phyloP scores from a whole-genome alignment of 2,113 vertebrate genomes.

The Hypomesus transpacificus region DNA sequence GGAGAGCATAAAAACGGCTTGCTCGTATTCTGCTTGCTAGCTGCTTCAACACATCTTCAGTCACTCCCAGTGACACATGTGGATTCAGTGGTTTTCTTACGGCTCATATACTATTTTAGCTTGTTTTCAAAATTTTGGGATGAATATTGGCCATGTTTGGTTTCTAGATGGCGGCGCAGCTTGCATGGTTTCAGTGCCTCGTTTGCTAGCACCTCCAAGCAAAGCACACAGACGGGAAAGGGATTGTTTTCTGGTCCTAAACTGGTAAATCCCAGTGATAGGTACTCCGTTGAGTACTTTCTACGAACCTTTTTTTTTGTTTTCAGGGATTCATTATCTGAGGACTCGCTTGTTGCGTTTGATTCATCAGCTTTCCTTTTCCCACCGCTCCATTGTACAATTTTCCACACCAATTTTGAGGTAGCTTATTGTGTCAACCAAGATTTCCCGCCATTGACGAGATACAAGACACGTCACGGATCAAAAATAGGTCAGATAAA shows the following conservation, averaged over 20 bases:
- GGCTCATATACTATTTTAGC: constrained; percentile 38
- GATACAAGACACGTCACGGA: too few relatives aligned
- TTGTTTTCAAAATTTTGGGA: constrained; percentile 51
- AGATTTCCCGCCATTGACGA: too few relatives aligned
- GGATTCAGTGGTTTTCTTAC: constrained; percentile 46
- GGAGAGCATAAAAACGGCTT: constrained; percentile 51
- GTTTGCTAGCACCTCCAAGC: not conserved
- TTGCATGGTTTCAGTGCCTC: constrained; percentile 4
- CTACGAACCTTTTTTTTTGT: too few relatives aligned
- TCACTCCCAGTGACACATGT: constrained; percentile 44
- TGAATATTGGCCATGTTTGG: constrained; percentile 40
- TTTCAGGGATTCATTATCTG: too few relatives aligned
- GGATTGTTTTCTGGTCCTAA: not conserved
- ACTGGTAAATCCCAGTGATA: too few relatives aligned
- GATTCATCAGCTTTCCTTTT: too few relatives aligned
- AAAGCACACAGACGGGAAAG: constrained; percentile 1
- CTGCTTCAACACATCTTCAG: constrained; percentile 41
- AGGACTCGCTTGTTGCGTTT: too few relatives aligned
- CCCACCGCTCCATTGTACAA: too few relatives aligned
- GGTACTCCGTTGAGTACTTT: too few relatives aligned
- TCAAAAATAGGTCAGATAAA: too few relatives aligned
- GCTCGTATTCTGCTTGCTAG: constrained; percentile 50
- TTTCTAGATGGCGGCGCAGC: constrained; percentile 7
- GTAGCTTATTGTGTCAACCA: too few relatives aligned
- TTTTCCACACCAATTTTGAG: too few relatives aligned